Conservation (phyloP, 2,113 vertebrate species). For the Monarcha castaneiventris region DNA sequence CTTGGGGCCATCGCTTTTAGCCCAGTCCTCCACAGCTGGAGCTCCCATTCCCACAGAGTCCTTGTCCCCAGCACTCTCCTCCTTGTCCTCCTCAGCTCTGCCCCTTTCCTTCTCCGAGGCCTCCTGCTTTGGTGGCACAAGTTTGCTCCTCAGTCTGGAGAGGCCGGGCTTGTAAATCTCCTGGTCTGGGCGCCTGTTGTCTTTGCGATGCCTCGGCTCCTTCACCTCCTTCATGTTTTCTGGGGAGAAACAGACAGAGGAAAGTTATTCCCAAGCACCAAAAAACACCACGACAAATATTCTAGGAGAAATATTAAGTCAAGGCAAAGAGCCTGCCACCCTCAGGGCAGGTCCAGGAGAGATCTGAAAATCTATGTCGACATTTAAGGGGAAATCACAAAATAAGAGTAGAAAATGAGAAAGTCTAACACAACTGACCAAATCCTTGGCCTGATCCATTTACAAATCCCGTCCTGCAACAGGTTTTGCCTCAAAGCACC, state of each 20-base stretch:
- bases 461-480: background rate
- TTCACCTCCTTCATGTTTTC: constrained; percentile 75
- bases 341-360: background rate
- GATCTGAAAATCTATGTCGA: background rate
- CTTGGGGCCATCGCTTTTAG: constrained; percentile 31
- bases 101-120: constrained; percentile 2
- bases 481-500: background rate
- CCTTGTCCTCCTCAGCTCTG: constrained; percentile 24
- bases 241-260: background rate
- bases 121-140: constrained; percentile 55
- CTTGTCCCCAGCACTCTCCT: constrained; percentile 32
- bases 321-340: background rate
- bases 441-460: background rate
- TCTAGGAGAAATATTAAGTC: background rate
- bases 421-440: background rate
- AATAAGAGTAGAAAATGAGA: background rate
- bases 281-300: background rate
- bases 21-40: background rate
- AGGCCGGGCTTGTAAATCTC: constrained; percentile 85
- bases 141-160: constrained; percentile 76
- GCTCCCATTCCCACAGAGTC: background rate
- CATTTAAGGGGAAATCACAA: background rate
- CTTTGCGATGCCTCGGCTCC: constrained; percentile 80
- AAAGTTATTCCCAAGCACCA: background rate
- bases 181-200: constrained; percentile 86